A percentile compares a stretch with the other conserved stretches of the same genome.
Evolutionary conservation across 2,797 vertebrate genomes (phyloP).

Genomic region (Loriculus beryllinus): DNA sequence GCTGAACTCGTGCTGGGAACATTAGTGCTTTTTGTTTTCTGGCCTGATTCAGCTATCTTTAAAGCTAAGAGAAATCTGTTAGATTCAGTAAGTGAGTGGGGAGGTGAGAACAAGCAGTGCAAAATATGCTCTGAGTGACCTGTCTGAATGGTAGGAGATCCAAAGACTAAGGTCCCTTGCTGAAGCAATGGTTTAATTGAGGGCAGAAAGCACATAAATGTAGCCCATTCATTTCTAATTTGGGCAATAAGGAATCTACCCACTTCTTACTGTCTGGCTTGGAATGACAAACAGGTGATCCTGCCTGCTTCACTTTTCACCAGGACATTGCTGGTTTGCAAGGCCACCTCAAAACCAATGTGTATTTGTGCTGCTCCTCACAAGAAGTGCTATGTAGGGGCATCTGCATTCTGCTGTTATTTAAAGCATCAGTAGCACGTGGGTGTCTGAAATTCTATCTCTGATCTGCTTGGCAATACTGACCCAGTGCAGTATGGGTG

Average conservation of each 20-base stretch:
- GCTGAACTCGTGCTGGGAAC: background rate
- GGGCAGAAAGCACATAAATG: background rate
- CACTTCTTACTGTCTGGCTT: background rate
- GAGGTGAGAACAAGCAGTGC: background rate
- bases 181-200: background rate
- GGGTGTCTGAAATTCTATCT: background rate
- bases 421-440: constrained; percentile 18
- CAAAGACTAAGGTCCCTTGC: background rate
- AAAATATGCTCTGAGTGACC: background rate
- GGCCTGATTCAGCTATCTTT: background rate
- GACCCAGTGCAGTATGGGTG: background rate
- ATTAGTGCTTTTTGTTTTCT: background rate
- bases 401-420: constrained; percentile 18
- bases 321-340: background rate
- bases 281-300: background rate
- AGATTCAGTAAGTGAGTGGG: background rate
- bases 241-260: background rate
- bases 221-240: constrained; percentile 20
- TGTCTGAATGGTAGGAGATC: background rate
- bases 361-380: background rate
- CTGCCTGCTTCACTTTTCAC: background rate
- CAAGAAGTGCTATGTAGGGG: constrained; percentile 24
- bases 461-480: constrained; percentile 24
- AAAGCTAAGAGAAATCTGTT: background rate
- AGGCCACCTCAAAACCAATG: background rate